phyloP scores from a whole-genome alignment of 2,888 invertebrate genomes.

The Pinctada fucata region DNA sequence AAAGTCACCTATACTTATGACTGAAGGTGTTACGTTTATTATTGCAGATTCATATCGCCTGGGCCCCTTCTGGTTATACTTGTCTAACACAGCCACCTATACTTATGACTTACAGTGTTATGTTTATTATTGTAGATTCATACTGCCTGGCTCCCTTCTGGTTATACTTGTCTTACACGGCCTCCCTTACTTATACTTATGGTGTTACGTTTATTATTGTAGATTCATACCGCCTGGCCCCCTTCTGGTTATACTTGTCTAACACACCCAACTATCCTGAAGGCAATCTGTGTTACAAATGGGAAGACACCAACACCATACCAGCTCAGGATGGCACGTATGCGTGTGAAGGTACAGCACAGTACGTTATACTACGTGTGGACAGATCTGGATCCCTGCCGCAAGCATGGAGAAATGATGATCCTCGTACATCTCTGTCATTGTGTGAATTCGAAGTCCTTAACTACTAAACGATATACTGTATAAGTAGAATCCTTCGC shows the following conservation, averaged over 20 bases:
- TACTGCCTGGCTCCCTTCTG: too few relatives aligned
- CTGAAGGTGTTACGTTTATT: too few relatives aligned
- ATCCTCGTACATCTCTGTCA: not conserved
- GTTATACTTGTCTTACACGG: too few relatives aligned
- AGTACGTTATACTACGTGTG: not conserved
- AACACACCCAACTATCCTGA: not conserved
- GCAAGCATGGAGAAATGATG: not conserved
- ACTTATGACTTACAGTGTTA: too few relatives aligned
- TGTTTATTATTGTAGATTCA: too few relatives aligned
- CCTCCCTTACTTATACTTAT: too few relatives aligned
- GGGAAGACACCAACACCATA: not conserved
- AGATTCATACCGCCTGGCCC: not conserved
- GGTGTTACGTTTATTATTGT: not conserved
- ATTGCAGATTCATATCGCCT: too few relatives aligned
- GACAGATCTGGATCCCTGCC: not conserved
- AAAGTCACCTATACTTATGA: too few relatives aligned
- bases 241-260: not conserved
- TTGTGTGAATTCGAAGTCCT: not conserved
- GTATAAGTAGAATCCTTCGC: too few relatives aligned
- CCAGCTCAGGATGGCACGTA: not conserved
- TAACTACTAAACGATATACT: not conserved
- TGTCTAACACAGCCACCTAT: too few relatives aligned
- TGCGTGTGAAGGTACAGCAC: not conserved
- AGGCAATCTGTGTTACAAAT: not conserved
- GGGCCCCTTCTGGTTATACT: too few relatives aligned